Base-by-base conservation (phyloP, 2,888 invertebrate species). In the Cremastobaeus sp. region DNA sequence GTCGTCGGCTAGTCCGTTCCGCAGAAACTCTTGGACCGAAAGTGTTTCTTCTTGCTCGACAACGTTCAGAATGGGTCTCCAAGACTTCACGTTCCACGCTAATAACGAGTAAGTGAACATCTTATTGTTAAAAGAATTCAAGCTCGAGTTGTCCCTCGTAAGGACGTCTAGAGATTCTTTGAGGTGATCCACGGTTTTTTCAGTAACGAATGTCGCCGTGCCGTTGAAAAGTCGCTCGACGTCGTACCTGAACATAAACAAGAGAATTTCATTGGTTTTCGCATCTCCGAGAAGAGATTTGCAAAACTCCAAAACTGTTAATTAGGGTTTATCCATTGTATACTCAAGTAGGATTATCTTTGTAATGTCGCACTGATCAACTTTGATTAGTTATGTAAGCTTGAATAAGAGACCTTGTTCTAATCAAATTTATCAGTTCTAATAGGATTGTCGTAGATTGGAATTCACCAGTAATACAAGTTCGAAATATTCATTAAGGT, bases 51-150 rank as follows among this genome's bases (percentile, higher is more conserved):
- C 87, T 68, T 88, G 88, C 66, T 89, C 89, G 34, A 88, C 87
- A 3, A 85, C 78, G 43, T 82, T 81, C 77, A 90, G 89, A 68
- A 89, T 88, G 5, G 88, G 82, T 43, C 84, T 85, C 90, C 90
- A 90, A 45, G 85, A 86, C n/a, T 88, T 86, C 32, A 55, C 48
- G 0, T 77, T 77, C 81, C 84, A 83, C 34, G 35, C 78, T 50
- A 87, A 62, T 21, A 87, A 66, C 6, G 80, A 81, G 52, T 86
- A 87, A 2, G 84, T 84, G 69, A 84, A 87, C 79, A 84, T 85
- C 74, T 84, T 87, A 73, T 84, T 86, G 73, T 83, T 86, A 69
- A 79, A 82, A 6, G 78, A 78, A 66, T 83, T 83, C 45, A 83
- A 77, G 41, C 79, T 82, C 5, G 79, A 79, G 68, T 83, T 84